Conservation (phyloP, 2,797 vertebrate species). For the Eulemur rubriventer region DNA sequence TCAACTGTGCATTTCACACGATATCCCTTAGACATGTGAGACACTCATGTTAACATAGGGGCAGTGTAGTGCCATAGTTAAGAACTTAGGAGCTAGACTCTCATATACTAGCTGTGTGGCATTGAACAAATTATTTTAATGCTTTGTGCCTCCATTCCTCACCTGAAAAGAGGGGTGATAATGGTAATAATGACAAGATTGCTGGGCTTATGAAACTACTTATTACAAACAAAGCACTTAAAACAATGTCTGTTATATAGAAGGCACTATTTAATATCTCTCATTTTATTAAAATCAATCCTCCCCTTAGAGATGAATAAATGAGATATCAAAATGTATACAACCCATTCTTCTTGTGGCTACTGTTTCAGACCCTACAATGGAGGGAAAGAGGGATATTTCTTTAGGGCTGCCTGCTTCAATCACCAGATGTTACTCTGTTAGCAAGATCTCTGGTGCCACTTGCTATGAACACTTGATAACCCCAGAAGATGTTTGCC, state of each 20-base stretch:
- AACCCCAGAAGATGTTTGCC: constrained; percentile 48
- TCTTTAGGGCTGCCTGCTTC: not conserved
- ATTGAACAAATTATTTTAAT: not conserved
- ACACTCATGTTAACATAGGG: not conserved
- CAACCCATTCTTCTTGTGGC: not conserved
- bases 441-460: constrained; percentile 22
- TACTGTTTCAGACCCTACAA: not conserved
- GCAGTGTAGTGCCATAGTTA: not conserved
- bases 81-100: not conserved
- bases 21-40: not conserved
- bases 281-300: not conserved
- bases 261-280: not conserved
- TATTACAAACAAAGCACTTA: not conserved
- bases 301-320: constrained; percentile 19
- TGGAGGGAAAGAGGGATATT: not conserved
- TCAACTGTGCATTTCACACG: not conserved
- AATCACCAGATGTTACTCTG: constrained; percentile 48
- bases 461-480: constrained; percentile 1
- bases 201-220: not conserved
- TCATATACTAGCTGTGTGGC: not conserved
- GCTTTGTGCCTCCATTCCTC: not conserved
- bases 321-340: constrained; percentile 19
- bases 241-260: not conserved
- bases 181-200: not conserved
- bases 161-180: not conserved